Percentiles rank a stretch among this genome's conserved stretches.
Conservation (phyloP, 2,113 vertebrate species). For the Channa maculata region DNA sequence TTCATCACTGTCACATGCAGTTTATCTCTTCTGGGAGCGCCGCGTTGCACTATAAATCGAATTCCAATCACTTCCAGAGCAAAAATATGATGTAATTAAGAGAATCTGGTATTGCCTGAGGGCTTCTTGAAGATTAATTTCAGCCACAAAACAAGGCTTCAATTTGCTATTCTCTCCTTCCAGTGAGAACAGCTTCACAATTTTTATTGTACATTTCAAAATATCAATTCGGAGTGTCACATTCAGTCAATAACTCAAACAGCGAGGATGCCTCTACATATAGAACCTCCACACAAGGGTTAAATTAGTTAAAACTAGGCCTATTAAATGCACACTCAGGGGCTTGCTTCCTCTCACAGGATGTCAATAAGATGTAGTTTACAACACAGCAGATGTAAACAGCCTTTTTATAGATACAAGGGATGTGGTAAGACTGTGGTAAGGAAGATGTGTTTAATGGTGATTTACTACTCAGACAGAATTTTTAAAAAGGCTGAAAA, state of each 20-base stretch:
- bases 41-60: conserved; percentile 40
- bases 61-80: conserved; percentile 57
- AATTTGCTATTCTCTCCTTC: neutral
- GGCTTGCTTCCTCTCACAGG: conserved; percentile 39
- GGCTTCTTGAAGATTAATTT: conserved; percentile 12
- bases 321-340: conserved; percentile 32
- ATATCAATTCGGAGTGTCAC: conserved; percentile 46
- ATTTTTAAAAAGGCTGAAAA: conserved; percentile 1
- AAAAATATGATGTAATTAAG: conserved; percentile 60
- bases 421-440: conserved; percentile 12
- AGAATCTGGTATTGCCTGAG: conserved; percentile 21
- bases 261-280: conserved; percentile 34
- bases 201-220: conserved; percentile 20
- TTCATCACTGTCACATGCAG: conserved; percentile 61
- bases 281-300: conserved; percentile 26
- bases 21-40: conserved; percentile 44
- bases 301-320: conserved; percentile 50
- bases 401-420: conserved; percentile 27
- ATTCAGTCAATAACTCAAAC: conserved; percentile 13
- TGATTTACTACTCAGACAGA: neutral
- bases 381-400: conserved; percentile 36
- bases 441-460: conserved; percentile 14
- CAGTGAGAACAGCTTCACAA: conserved; percentile 2
- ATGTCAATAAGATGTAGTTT: conserved; percentile 51
- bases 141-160: conserved; percentile 7